A percentile compares a stretch with the other conserved stretches of the same genome.
Conservation (phyloP, 1,140 invertebrate genomes). For the Paracyclopina nana region DNA sequence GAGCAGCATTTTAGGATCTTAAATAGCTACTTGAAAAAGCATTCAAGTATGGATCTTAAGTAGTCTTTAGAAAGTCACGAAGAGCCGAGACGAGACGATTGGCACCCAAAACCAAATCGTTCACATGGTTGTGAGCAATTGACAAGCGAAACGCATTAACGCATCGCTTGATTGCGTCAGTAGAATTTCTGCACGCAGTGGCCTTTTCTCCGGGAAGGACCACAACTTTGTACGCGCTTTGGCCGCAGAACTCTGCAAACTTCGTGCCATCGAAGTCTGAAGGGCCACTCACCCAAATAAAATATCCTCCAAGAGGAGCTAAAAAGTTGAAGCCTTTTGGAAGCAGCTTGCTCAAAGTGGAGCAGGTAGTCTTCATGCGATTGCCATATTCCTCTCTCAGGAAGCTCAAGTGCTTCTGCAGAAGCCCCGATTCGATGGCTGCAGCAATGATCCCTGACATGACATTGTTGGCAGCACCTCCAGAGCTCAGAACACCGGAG, state of each 20-base stretch:
- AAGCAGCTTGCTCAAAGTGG: constrained; percentile 26
- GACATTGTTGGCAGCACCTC: constrained; percentile 40
- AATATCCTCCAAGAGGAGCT: constrained; percentile 34
- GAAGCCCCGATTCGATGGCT: constrained; percentile 32
- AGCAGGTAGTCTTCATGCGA: constrained; percentile 28
- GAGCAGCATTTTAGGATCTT: no score
- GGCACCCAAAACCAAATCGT: no score
- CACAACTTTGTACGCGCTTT: constrained; percentile 26
- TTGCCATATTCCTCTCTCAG: constrained; percentile 28
- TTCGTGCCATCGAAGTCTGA: constrained; percentile 22
- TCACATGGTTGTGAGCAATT: no score
- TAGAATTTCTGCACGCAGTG: no score
- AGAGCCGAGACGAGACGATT: no score
- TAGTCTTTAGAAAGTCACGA: no score
- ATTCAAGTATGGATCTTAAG: no score
- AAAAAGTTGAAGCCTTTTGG: constrained; percentile 28
- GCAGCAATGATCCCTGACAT: constrained; percentile 34
- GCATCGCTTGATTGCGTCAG: no score
- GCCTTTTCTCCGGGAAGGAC: constrained; percentile 32
- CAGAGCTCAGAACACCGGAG: constrained; percentile 33
- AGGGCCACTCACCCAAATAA: constrained; percentile 31
- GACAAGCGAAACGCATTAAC: no score
- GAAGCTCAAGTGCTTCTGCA: constrained; percentile 29
- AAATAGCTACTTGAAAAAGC: no score
- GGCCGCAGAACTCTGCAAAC: constrained; percentile 27